A percentile compares a stretch with the other conserved stretches of the same genome.
phyloP scores from a whole-genome alignment of 2,888 invertebrate genomes.

The Rhamphomyia laevipes region DNA sequence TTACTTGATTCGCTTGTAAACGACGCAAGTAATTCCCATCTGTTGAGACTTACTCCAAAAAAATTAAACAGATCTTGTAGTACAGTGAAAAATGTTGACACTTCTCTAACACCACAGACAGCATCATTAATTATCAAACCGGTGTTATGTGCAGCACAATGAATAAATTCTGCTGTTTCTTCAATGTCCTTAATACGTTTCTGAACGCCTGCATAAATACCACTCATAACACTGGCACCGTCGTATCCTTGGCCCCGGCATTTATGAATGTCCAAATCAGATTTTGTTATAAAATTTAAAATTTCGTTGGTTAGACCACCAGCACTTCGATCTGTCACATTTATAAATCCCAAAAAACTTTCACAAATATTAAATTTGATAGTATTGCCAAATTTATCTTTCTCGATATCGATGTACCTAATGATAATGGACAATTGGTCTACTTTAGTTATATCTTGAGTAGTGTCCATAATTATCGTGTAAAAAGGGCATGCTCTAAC shows the following conservation, averaged over 20 bases:
- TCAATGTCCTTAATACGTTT: constrained; percentile 15
- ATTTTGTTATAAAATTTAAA: background rate
- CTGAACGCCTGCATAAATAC: constrained; percentile 2
- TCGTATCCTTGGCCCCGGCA: constrained; percentile 7
- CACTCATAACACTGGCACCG: constrained; percentile 5
- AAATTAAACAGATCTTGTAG: constrained; percentile 1
- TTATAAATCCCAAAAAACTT: constrained; percentile 3
- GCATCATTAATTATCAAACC: constrained; percentile 18
- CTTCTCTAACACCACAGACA: constrained; percentile 1
- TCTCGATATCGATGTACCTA: background rate
- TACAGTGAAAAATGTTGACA: background rate
- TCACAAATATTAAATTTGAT: constrained; percentile 1
- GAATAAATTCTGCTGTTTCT: constrained; percentile 22
- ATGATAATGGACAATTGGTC: constrained; percentile 4
- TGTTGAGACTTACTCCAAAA: background rate
- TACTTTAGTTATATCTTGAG: constrained; percentile 5
- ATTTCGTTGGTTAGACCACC: constrained; percentile 2
- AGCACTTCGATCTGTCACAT: constrained; percentile 1
- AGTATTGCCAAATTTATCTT: background rate
- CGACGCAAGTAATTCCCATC: background rate
- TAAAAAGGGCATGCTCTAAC: constrained; percentile 1
- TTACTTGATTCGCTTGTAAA: background rate
- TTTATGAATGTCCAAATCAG: constrained; percentile 1
- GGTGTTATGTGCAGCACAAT: constrained; percentile 21
- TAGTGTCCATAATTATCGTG: constrained; percentile 4